Evolutionary conservation across 2,113 vertebrate species (phyloP).

Genomic region (Plecotus auritus): DNA sequence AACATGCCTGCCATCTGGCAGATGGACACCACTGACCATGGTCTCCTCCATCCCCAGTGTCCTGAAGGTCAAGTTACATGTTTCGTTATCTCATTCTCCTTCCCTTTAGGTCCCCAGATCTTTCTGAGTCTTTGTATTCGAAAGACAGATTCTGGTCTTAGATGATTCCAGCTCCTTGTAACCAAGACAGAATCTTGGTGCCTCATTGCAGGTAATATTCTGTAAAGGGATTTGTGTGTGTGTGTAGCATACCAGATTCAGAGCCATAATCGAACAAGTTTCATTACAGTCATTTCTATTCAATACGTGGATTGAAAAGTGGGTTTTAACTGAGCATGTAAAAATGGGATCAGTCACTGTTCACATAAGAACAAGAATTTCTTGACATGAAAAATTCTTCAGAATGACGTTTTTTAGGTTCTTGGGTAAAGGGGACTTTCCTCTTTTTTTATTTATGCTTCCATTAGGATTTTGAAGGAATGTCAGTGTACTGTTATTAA

Average conservation of each 20-base stretch:
- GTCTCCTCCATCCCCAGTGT: neutral
- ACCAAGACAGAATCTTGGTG: slow-evolving; percentile 24
- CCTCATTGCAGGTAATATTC: slow-evolving; percentile 37
- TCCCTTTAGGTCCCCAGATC: neutral
- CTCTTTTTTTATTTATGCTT: slow-evolving; percentile 19
- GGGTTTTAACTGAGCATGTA: neutral
- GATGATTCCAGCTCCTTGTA: slow-evolving; percentile 18
- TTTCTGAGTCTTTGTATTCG: slow-evolving; percentile 46
- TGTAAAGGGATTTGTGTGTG: neutral
- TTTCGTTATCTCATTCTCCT: slow-evolving; percentile 16
- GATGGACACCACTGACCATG: neutral
- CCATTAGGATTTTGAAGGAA: slow-evolving; percentile 46
- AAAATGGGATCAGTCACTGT: neutral
- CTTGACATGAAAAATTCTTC: neutral
- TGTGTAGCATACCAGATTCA: neutral
- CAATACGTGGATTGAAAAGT: neutral
- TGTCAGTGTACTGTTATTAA: slow-evolving; percentile 47
- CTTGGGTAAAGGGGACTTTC: slow-evolving; percentile 2
- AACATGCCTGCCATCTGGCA: neutral
- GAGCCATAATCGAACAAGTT: neutral
- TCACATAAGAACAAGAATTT: neutral
- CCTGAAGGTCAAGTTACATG: neutral
- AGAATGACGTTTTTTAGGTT: slow-evolving; percentile 37
- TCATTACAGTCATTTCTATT: slow-evolving; percentile 18
- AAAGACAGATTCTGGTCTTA: slow-evolving; percentile 45